These are phyloP conservation scores for Taphrorychus bicolor DNA, from an alignment of 2,888 invertebrate species.

Conservation along the genomic window DNA sequence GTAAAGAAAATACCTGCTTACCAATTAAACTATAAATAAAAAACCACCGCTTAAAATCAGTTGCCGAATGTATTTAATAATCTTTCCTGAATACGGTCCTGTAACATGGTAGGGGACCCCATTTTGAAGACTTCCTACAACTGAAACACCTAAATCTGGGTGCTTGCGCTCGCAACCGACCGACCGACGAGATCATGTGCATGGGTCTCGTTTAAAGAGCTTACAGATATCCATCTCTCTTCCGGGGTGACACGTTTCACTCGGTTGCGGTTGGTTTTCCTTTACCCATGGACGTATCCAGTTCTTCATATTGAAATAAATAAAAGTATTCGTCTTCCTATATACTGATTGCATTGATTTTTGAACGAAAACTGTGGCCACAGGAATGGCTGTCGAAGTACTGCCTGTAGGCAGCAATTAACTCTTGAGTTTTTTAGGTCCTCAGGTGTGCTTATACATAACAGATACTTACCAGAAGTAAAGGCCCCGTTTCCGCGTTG, in stretches of 20 bases:
- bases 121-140: constrained; percentile 55
- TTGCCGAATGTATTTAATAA: too few species aligned
- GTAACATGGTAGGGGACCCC: constrained; percentile 33
- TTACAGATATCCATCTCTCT: constrained; percentile 31
- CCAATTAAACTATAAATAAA: too few species aligned
- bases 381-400: too few species aligned
- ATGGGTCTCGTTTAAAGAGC: constrained; percentile 33
- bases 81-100: constrained; percentile 5
- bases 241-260: constrained; percentile 36
- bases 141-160: constrained; percentile 51
- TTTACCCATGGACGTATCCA: too few species aligned
- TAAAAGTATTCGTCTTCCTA: too few species aligned
- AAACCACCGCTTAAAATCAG: too few species aligned
- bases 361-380: too few species aligned
- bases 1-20: too few species aligned
- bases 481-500: constrained; percentile 19
- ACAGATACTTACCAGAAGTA: neutral
- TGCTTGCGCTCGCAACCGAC: constrained; percentile 26
- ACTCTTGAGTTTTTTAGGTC: neutral
- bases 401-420: neutral
- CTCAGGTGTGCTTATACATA: neutral
- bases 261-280: constrained; percentile 14
- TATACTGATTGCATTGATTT: too few species aligned
- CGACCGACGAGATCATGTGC: constrained; percentile 9
- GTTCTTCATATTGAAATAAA: too few species aligned